Evolutionary conservation across 2,113 vertebrate species (phyloP).

Genomic region (Lepisosteus oculatus): DNA sequence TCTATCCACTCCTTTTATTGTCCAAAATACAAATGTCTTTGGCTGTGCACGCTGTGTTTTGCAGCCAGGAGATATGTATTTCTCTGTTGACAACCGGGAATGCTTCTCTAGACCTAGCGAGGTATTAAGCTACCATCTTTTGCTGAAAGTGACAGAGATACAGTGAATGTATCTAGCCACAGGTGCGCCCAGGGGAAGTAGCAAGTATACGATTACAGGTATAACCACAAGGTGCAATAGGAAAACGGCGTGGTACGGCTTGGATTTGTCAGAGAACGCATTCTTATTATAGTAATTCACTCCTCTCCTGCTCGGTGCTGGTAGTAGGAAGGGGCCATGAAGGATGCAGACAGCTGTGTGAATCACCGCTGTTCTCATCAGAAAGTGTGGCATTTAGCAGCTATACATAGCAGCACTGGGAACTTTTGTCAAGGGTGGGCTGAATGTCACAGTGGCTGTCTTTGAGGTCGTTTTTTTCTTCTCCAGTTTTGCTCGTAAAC

Average conservation of each 20-base stretch:
- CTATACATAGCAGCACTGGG: conserved; percentile 56
- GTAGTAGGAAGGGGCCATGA: conserved; percentile 39
- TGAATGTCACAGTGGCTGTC: conserved; percentile 33
- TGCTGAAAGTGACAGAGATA: no score
- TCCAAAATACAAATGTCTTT: no score
- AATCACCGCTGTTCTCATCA: conserved; percentile 34
- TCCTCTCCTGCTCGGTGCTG: conserved; percentile 22
- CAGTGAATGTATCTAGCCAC: no score
- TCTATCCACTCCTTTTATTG: no score
- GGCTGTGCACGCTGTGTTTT: no score
- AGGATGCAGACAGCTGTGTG: conserved; percentile 55
- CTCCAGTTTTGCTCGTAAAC: background rate
- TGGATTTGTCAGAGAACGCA: no score
- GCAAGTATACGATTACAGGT: no score
- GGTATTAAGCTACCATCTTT: no score
- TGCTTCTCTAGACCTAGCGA: no score
- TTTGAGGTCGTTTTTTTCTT: background rate
- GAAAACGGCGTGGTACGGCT: background rate
- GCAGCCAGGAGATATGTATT: no score
- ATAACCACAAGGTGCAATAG: background rate
- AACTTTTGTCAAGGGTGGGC: conserved; percentile 38
- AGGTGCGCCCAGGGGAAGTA: no score
- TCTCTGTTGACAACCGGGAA: no score
- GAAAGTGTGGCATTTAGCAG: conserved; percentile 46
- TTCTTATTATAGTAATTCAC: conserved; percentile 1